Percentiles rank a stretch among this genome's conserved stretches.
Conservation (phyloP, 2,113 vertebrate genomes). For the Paedocypris sp. region DNA sequence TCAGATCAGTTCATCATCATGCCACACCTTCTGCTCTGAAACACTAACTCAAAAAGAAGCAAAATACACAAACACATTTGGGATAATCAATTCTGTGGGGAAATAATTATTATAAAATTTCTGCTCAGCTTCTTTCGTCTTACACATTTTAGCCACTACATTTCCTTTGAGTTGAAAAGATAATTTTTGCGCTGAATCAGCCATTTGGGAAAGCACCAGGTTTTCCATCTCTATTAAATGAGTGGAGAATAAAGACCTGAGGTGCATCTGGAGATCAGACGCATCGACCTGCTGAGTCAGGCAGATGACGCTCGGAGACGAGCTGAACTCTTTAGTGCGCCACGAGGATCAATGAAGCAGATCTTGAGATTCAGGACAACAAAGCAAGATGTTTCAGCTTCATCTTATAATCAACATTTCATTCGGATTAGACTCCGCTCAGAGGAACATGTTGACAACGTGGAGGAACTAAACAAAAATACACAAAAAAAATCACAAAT, state of each 20-base stretch:
- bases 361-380: slow-evolving; percentile 15
- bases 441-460: neutral
- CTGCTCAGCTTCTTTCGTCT: neutral
- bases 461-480: too few species aligned
- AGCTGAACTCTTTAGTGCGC: slow-evolving; percentile 16
- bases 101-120: neutral
- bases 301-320: neutral
- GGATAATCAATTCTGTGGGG: neutral
- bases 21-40: neutral
- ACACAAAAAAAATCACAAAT: too few species aligned
- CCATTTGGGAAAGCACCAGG: slow-evolving; percentile 5
- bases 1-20: too few species aligned
- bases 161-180: neutral
- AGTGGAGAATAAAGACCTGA: slow-evolving; percentile 4
- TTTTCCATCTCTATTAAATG: slow-evolving; percentile 23
- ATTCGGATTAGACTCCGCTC: slow-evolving; percentile 15
- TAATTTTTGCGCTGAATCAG: slow-evolving; percentile 1
- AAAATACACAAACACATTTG: neutral
- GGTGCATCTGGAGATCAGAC: slow-evolving; percentile 28
- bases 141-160: neutral
- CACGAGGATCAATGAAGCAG: slow-evolving; percentile 24
- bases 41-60: neutral
- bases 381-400: neutral
- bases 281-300: slow-evolving; percentile 39
- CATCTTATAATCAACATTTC: slow-evolving; percentile 15